Conservation (phyloP, 2,888 invertebrate genomes). For the Ochropacha duplaris region DNA sequence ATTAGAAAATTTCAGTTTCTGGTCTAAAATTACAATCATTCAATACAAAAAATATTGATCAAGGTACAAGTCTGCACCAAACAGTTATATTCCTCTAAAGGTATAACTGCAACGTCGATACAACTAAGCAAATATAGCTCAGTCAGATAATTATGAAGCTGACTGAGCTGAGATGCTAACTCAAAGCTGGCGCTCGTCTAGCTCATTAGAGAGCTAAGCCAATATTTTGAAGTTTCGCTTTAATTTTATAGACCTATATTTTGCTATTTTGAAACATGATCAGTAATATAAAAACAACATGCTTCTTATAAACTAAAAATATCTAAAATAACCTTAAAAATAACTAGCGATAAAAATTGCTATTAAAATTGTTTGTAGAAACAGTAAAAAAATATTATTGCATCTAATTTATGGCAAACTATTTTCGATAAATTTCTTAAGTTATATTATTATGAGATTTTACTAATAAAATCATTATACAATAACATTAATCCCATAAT, state of each 20-base stretch:
- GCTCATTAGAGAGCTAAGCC: background rate
- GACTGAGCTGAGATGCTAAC: background rate
- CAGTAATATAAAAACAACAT: too few relatives aligned
- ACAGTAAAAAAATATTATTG: constrained; percentile 53
- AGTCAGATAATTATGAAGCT: background rate
- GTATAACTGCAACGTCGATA: background rate
- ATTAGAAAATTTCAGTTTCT: too few relatives aligned
- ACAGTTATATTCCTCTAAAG: background rate
- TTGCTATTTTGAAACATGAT: background rate
- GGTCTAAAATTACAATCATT: too few relatives aligned
- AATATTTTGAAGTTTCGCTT: background rate
- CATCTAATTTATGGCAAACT: constrained; percentile 75
- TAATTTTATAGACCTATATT: background rate
- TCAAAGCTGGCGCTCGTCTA: background rate
- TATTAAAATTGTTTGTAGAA: constrained; percentile 43
- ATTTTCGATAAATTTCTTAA: constrained; percentile 34
- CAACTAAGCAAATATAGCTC: background rate
- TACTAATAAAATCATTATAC: background rate
- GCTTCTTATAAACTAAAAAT: too few relatives aligned
- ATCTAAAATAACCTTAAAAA: too few relatives aligned
- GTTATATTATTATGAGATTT: background rate
- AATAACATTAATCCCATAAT: background rate
- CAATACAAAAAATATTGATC: too few relatives aligned
- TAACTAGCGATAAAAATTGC: constrained; percentile 14
- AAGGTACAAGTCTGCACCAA: background rate